Conservation (phyloP, 2,888 invertebrate genomes). For the Morpho achilles region DNA sequence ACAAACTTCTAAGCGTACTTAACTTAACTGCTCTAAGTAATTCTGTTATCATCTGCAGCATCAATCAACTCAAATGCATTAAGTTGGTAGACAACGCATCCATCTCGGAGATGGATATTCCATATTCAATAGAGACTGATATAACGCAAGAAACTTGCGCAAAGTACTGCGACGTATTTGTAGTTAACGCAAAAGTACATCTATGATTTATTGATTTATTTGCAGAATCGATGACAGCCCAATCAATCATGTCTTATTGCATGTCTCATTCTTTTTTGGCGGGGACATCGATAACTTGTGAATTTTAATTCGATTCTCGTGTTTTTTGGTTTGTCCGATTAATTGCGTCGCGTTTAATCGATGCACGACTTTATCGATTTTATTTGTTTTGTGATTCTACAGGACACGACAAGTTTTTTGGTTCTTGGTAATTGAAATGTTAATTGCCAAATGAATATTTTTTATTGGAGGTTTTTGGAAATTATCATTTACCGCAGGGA, state of each 20-base stretch:
- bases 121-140: no score
- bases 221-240: conserved; percentile 17
- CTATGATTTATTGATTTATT: conserved; percentile 26
- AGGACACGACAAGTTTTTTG: conserved; percentile 1
- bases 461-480: no score
- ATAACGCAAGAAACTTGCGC: no score
- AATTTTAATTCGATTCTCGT: conserved; percentile 27
- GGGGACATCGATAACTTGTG: conserved; percentile 23
- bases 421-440: neutral
- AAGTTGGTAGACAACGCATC: no score
- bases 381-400: conserved; percentile 3
- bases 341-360: conserved; percentile 20
- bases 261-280: conserved; percentile 19
- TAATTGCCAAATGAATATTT: neutral
- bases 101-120: no score
- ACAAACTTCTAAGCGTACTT: no score
- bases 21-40: no score
- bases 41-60: no score
- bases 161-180: no score
- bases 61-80: neutral
- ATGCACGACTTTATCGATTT: conserved; percentile 21
- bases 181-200: neutral
- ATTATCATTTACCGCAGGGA: no score
- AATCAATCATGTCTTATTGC: conserved; percentile 23
- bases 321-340: conserved; percentile 23